Base-by-base conservation (phyloP, 2,888 invertebrate species). In the Dilophus febrilis region DNA sequence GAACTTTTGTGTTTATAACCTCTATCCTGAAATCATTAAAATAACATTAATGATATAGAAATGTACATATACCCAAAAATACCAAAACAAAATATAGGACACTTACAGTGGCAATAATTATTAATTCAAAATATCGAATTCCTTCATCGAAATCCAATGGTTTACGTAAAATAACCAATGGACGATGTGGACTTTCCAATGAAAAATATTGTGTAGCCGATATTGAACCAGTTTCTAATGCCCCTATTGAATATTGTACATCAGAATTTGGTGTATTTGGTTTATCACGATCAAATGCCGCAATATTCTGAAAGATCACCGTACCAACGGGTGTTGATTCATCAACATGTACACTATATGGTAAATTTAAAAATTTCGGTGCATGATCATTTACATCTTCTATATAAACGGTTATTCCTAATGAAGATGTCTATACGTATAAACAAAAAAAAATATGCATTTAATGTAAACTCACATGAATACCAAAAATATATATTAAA, bases 241-340 rank as follows among this genome's bases (percentile, higher is more conserved):
- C 78, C 2, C 78, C 80, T 53, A 87, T 78, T 50, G 77, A 75
- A 61, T 84, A 85, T 53, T 84, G 80, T 18, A 87, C 73, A 49
- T 86, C 85, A 0, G 86, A 86, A 62, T 87, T 87, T 1, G 83
- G 85, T 1, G 83, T 87, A 60, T 86, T 85, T 0, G 86, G 86
- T 57, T 85, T 85, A 58, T 87, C 87, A 5, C 78, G 71, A 61
- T 87, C 87, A 35, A 77, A 71, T 0, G 87, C 86, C 38, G 72
- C 72, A 46, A 88, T 82, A 12, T 80, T 80, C 47, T 80, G 74
- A 59, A 83, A 87, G 47, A 88, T 72, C 19, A 83, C 84, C 44
- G 84, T 66, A 42, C 80, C 80, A 47, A 73, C 68, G 30, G 84
- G 78, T 4, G 84, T 84, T 16, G 83, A 68, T 58, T 86, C 86